A percentile compares a stretch with the other conserved stretches of the same genome.
These are phyloP conservation scores for Pogonocherus hispidulus DNA, from an alignment of 2,888 invertebrate species.

Conservation along the genomic window DNA sequence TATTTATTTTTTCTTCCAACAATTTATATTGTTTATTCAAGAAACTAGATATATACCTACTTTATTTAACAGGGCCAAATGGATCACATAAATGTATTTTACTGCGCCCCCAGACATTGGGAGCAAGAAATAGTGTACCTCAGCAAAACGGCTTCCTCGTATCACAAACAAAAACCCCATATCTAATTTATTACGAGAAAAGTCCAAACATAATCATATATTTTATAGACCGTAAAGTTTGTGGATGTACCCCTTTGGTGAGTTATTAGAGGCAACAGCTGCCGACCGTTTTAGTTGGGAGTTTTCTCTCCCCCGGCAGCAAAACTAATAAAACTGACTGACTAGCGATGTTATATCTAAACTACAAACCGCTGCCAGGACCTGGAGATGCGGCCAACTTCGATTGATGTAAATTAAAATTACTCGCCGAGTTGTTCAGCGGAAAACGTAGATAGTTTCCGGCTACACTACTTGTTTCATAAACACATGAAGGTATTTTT, in stretches of 20 bases:
- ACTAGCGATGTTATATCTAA: slow-evolving; percentile 27
- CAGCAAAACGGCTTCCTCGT: background rate
- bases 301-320: slow-evolving; percentile 30
- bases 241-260: slow-evolving; percentile 25
- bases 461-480: too few relatives aligned
- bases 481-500: too few relatives aligned
- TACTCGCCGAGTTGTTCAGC: too few relatives aligned
- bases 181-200: slow-evolving; percentile 25
- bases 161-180: background rate
- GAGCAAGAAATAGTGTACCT: background rate
- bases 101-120: background rate
- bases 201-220: slow-evolving; percentile 33
- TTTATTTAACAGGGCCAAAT: background rate
- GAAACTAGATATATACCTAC: too few relatives aligned
- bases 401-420: slow-evolving; percentile 2
- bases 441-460: too few relatives aligned
- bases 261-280: slow-evolving; percentile 38
- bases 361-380: slow-evolving; percentile 20
- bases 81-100: background rate
- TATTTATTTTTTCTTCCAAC: too few relatives aligned
- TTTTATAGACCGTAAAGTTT: slow-evolving; percentile 39
- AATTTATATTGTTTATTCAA: too few relatives aligned
- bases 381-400: background rate
- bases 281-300: slow-evolving; percentile 37
- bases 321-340: slow-evolving; percentile 37